These are phyloP conservation scores for Proisotoma minuta DNA, from an alignment of 2,888 invertebrate species.

Conservation along the genomic window DNA sequence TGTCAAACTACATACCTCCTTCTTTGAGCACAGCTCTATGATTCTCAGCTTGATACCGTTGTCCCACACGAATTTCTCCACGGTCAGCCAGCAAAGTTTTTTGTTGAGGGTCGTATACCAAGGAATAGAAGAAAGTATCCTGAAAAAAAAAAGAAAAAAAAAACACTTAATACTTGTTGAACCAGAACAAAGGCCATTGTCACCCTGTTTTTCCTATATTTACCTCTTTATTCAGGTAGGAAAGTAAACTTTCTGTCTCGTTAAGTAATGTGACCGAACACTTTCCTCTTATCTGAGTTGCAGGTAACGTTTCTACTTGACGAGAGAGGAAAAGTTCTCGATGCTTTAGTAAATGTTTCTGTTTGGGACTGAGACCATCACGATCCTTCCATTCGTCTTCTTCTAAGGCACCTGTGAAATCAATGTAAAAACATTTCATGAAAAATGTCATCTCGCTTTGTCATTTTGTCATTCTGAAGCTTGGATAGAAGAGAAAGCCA, in stretches of 20 bases:
- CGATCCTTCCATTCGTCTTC: slow-evolving; percentile 57
- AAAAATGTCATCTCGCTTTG: too few species aligned
- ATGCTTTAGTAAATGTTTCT: slow-evolving; percentile 93
- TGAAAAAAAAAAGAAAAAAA: slow-evolving; percentile 51
- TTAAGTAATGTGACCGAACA: slow-evolving; percentile 97
- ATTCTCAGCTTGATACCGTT: slow-evolving; percentile 94
- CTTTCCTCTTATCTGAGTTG: slow-evolving; percentile 98
- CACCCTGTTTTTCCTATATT: slow-evolving; percentile 51
- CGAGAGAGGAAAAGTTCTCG: slow-evolving; percentile 96
- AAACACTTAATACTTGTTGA: neutral
- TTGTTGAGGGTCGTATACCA: slow-evolving; percentile 98
- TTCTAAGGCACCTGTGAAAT: slow-evolving; percentile 62
- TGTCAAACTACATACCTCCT: slow-evolving; percentile 58
- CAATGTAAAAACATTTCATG: too few species aligned
- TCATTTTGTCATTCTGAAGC: too few species aligned
- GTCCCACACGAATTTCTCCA: slow-evolving; percentile 87
- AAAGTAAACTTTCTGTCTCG: slow-evolving; percentile 94
- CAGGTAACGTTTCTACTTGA: slow-evolving; percentile 95
- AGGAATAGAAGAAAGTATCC: slow-evolving; percentile 99
- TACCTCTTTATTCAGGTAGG: slow-evolving; percentile 94
- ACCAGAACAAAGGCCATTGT: too few species aligned
- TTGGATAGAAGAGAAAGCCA: too few species aligned
- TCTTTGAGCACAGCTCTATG: slow-evolving; percentile 69
- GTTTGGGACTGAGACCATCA: slow-evolving; percentile 65
- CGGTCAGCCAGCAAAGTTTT: slow-evolving; percentile 98